phyloP scores from a whole-genome alignment of 1,140 invertebrate genomes.

The Micrasema longulum region DNA sequence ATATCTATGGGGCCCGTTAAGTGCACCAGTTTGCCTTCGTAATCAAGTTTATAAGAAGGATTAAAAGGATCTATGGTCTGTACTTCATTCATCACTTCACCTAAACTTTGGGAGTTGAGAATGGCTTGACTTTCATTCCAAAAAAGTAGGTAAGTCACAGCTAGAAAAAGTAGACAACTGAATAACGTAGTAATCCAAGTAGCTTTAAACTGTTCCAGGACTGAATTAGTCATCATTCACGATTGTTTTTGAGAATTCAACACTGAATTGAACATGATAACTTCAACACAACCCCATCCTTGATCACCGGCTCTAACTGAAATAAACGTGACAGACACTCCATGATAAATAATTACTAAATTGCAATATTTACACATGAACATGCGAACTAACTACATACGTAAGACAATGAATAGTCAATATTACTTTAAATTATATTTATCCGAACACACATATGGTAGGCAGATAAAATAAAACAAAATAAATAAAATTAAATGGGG shows the following conservation, averaged over 20 bases:
- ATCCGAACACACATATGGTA: too few species aligned
- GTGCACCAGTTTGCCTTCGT: conserved; percentile 83
- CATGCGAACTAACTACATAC: too few species aligned
- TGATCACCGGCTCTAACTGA: conserved; percentile 14
- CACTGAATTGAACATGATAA: not conserved
- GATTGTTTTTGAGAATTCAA: not conserved
- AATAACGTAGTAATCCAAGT: conserved; percentile 74
- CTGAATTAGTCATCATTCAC: conserved; percentile 51
- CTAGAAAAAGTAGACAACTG: conserved; percentile 69
- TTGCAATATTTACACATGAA: too few species aligned
- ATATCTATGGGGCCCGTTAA: conserved; percentile 78
- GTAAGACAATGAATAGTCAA: too few species aligned
- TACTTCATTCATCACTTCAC: conserved; percentile 76
- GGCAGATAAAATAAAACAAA: too few species aligned
- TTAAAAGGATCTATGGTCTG: conserved; percentile 69
- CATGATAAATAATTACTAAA: too few species aligned
- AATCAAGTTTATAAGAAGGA: conserved; percentile 70
- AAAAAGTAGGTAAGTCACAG: conserved; percentile 73
- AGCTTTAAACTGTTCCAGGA: conserved; percentile 71
- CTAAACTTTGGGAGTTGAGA: conserved; percentile 75
- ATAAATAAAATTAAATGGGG: too few species aligned
- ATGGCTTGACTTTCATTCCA: conserved; percentile 84
- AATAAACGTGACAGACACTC: conserved; percentile 4
- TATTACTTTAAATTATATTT: too few species aligned
- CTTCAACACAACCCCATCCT: conserved; percentile 4